Conservation (phyloP, 2,797 vertebrate species). For the Myripristis murdjan region DNA sequence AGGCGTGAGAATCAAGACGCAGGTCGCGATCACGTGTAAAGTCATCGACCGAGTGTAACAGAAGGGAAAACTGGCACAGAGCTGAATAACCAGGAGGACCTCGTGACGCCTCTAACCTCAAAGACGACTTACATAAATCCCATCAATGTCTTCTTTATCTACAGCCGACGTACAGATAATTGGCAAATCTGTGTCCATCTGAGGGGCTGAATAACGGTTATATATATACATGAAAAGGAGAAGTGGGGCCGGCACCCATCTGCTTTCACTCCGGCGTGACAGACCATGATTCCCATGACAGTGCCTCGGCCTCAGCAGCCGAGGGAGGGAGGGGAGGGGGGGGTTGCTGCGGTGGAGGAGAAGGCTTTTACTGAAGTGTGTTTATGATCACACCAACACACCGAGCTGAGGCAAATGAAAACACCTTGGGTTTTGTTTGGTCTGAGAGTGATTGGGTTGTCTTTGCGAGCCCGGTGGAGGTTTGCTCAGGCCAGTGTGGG, state of each 20-base stretch:
- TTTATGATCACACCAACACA: conserved; percentile 15
- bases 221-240: background rate
- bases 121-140: background rate
- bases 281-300: background rate
- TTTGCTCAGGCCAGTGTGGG: conserved; percentile 1
- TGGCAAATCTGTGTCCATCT: background rate
- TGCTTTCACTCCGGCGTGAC: conserved; percentile 9
- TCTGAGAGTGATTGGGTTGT: conserved; percentile 23
- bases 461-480: conserved; percentile 3
- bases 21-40: background rate
- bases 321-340: too few relatives aligned
- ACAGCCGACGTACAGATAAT: background rate
- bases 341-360: background rate
- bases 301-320: background rate
- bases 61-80: background rate
- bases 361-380: conserved; percentile 15
- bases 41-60: background rate
- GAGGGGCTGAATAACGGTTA: background rate
- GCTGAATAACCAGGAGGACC: background rate
- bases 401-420: conserved; percentile 20
- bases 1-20: background rate
- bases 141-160: conserved; percentile 1
- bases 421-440: conserved; percentile 41
- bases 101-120: background rate
- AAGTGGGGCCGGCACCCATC: background rate